A percentile compares a stretch with the other conserved stretches of the same genome.
Evolutionary conservation across 2,113 vertebrate species (phyloP).

Genomic region (Thalassoma bifasciatum): DNA sequence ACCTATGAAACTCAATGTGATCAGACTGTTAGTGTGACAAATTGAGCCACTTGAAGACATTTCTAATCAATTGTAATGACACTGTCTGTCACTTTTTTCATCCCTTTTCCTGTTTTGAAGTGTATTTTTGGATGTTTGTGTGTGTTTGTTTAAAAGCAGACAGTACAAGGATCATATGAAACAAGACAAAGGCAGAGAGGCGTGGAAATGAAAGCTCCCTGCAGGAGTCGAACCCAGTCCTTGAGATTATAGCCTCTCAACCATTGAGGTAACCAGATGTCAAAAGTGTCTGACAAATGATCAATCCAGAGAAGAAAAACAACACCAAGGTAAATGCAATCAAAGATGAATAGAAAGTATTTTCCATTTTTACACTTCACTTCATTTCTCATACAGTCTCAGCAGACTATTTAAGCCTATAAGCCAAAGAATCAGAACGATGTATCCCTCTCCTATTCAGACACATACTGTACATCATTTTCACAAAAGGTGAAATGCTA

Average conservation of each 20-base stretch:
- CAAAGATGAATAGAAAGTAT: neutral
- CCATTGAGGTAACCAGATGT: neutral
- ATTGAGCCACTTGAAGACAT: too few species aligned
- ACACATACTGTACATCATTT: constrained; percentile 70
- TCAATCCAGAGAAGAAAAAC: constrained; percentile 8
- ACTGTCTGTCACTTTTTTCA: too few species aligned
- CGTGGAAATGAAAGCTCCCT: neutral
- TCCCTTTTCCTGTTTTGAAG: too few species aligned
- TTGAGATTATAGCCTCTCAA: constrained; percentile 1
- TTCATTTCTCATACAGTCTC: constrained; percentile 5
- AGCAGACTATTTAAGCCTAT: constrained; percentile 14
- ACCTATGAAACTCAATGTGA: too few species aligned
- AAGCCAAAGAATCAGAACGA: constrained; percentile 61
- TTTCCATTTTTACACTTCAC: neutral
- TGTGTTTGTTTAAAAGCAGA: neutral
- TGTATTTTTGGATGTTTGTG: neutral
- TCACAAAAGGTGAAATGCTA: constrained; percentile 61
- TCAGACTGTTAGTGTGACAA: too few species aligned
- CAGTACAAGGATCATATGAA: neutral
- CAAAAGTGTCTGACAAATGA: constrained; percentile 2
- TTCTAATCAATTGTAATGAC: too few species aligned
- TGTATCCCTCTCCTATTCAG: constrained; percentile 24
- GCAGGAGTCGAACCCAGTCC: neutral
- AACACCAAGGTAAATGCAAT: neutral
- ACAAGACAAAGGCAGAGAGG: neutral